A percentile compares a stretch with the other conserved stretches of the same genome.
These are phyloP conservation scores for Lithophane socia DNA, from an alignment of 2,888 invertebrate genomes.

Conservation along the genomic window DNA sequence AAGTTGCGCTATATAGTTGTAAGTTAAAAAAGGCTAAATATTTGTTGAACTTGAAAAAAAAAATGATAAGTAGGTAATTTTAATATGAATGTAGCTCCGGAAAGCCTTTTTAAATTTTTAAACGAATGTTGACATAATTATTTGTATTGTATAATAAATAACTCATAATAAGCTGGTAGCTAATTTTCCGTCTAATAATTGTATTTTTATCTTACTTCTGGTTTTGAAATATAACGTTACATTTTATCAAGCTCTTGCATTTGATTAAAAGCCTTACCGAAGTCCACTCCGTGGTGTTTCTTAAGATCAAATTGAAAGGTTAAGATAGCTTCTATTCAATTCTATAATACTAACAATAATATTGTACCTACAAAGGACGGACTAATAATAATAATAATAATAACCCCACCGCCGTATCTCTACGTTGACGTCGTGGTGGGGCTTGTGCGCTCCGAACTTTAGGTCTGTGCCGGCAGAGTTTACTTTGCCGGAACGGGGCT, in stretches of 20 bases:
- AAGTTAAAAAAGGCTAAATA: neutral
- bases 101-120: neutral
- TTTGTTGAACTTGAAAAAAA: neutral
- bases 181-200: neutral
- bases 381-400: too few species aligned
- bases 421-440: too few species aligned
- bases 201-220: slow-evolving; percentile 7
- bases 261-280: neutral
- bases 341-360: neutral
- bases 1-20: neutral
- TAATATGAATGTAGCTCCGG: neutral
- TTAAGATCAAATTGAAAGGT: neutral
- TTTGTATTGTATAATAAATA: neutral
- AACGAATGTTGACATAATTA: neutral
- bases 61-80: neutral
- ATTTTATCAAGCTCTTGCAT: neutral
- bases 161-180: neutral
- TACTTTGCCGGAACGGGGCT: too few species aligned
- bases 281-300: neutral
- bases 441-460: too few species aligned
- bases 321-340: neutral
- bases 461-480: too few species aligned
- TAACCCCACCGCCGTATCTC: too few species aligned
- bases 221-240: neutral
- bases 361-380: neutral